A percentile compares a stretch with the other conserved stretches of the same genome.
Evolutionary conservation across 1,140 invertebrate genomes (phyloP).

Genomic region (Tetramorium simillimum): DNA sequence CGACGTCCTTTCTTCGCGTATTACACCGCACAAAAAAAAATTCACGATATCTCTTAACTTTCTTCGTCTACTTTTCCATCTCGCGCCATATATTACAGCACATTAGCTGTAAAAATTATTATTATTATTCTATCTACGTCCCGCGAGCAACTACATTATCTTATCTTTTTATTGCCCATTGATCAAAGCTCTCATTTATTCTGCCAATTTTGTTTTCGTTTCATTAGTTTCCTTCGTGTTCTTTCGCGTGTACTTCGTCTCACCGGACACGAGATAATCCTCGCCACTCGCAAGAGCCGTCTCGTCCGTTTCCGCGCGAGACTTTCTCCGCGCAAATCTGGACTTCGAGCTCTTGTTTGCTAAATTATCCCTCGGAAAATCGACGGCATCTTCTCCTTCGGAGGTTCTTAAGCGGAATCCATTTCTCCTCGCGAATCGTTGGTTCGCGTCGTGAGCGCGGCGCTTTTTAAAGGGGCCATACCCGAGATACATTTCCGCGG

Average conservation of each 20-base stretch:
- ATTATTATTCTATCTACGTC: neutral
- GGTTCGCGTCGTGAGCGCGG: neutral
- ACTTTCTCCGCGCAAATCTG: neutral
- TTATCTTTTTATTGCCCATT: neutral
- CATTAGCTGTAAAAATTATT: neutral
- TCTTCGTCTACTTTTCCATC: neutral
- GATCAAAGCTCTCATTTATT: neutral
- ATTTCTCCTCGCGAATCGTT: slow-evolving; percentile 4
- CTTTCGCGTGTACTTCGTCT: neutral
- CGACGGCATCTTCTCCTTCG: neutral
- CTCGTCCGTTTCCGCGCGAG: neutral
- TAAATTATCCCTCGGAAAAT: slow-evolving; percentile 40
- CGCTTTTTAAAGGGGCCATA: slow-evolving; percentile 26
- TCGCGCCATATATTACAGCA: neutral
- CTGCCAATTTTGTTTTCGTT: neutral
- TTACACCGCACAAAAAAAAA: neutral
- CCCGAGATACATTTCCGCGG: neutral
- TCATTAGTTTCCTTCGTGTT: neutral
- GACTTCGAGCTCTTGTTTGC: slow-evolving; percentile 4
- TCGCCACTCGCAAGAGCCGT: neutral
- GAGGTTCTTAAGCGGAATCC: neutral
- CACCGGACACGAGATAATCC: neutral
- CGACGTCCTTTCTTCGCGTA: neutral
- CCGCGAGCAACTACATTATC: neutral
- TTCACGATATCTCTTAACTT: neutral